Base-by-base conservation (phyloP, 1,140 invertebrate species). In the Aphis gossypii region DNA sequence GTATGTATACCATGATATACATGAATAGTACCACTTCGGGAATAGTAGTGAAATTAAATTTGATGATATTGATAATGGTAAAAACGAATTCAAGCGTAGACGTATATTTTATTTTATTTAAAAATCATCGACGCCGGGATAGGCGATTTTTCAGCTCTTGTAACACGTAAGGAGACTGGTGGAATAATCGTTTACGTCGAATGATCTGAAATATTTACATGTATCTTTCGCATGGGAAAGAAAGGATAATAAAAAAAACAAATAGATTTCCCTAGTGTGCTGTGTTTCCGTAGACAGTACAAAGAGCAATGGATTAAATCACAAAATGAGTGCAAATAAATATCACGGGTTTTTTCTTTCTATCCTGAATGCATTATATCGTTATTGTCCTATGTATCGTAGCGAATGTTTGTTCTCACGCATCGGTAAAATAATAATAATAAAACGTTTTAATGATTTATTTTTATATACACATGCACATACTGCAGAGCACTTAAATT, bases 211-310 rank as follows among this genome's bases (percentile, higher is more conserved):
- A 90, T 90, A 90, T 90, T 90, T 90, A 90, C 89, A 68, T 60
- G 88, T 56, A 41, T 90, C 88, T 90, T 90, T 60, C 9, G 44
- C 54, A 35, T 18, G 54, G 54, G 14, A 68, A 68, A 44, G 54
- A 44, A 90, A 90, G 11, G 54, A 68, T 90, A 68, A 90, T 90
- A 90, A 93, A 56, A 83, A 76, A 54, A 92, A 83, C 44, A 56
- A 93, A 93, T 93, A 93, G 92, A 93, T 93, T 93, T 93, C 92
- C 92, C 92, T 84, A 41, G 92, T 46, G 92, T 93, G 82, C 82
- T 54, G 76, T 86, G 92, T 86, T 93, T 84, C 38, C 35, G 82
- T 86, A 84, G 88, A 90, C 88, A 46, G 90, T 48, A 48, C n/a
- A 92, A 48, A 92, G 90, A 92, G 41, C 60, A 83, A 92, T 82